These are phyloP conservation scores for Gadus chalcogrammus DNA, from an alignment of 2,113 vertebrate species.

Conservation along the genomic window DNA sequence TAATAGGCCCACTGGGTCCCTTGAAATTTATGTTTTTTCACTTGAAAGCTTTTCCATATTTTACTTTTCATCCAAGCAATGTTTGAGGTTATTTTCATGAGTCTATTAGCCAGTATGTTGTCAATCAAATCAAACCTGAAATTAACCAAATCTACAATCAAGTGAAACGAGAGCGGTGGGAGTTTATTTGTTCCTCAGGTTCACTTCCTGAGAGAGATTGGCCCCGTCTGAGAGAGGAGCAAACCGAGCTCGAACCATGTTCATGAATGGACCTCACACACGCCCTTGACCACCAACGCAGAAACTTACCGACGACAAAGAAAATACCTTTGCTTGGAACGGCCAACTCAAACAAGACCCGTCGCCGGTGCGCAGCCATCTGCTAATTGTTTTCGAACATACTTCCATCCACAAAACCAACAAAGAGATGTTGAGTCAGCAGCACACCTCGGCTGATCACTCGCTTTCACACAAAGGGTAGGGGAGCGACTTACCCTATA, in stretches of 20 bases:
- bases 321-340: conserved; percentile 25
- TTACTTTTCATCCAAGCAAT: neutral
- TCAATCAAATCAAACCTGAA: neutral
- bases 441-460: neutral
- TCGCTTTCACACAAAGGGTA: neutral
- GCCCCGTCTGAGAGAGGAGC: conserved; percentile 15
- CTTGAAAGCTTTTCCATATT: neutral
- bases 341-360: conserved; percentile 6
- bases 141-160: neutral
- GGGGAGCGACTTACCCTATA: conserved; percentile 86
- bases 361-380: conserved; percentile 27
- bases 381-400: conserved; percentile 28
- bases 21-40: neutral
- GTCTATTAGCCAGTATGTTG: too few relatives aligned
- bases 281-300: conserved; percentile 46
- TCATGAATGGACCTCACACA: conserved; percentile 55
- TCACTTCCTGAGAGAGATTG: conserved; percentile 3
- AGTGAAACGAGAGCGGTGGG: neutral
- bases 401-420: conserved; percentile 9
- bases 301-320: neutral
- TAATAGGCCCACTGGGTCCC: neutral
- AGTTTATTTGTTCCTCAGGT: neutral
- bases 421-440: neutral
- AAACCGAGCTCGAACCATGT: conserved; percentile 33
- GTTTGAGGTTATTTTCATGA: neutral